Evolutionary conservation across 2,888 invertebrate species (phyloP).

Genomic region (Coenonympha glycerion): DNA sequence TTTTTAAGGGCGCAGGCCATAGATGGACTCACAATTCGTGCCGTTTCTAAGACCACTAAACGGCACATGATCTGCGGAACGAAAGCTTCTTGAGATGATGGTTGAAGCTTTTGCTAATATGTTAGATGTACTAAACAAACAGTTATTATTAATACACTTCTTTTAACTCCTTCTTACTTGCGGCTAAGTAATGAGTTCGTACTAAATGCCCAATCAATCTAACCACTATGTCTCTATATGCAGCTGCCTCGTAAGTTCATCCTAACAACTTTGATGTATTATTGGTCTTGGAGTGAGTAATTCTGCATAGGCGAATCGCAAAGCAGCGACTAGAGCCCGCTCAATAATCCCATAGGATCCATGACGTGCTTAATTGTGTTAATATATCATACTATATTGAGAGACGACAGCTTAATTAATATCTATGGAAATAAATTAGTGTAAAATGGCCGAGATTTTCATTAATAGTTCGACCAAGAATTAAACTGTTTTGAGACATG

Average conservation of each 20-base stretch:
- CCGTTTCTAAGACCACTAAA: too few species aligned
- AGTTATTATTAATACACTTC: too few species aligned
- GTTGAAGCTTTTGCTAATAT: too few species aligned
- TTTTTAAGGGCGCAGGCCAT: too few species aligned
- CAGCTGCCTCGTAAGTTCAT: slow-evolving; percentile 3
- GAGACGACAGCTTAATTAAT: neutral
- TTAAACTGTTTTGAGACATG: too few species aligned
- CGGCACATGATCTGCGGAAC: too few species aligned
- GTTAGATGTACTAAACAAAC: too few species aligned
- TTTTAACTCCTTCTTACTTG: neutral
- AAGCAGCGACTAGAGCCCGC: slow-evolving; percentile 16
- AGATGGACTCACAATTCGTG: too few species aligned
- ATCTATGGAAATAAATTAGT: neutral
- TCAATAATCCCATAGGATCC: slow-evolving; percentile 29
- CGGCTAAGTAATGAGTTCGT: neutral
- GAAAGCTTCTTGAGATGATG: too few species aligned
- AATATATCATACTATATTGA: slow-evolving; percentile 26
- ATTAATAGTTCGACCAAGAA: too few species aligned
- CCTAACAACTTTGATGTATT: slow-evolving; percentile 11
- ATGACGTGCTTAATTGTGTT: slow-evolving; percentile 28
- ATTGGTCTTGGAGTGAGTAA: slow-evolving; percentile 21
- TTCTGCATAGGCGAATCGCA: slow-evolving; percentile 19
- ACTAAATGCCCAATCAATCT: neutral
- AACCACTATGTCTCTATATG: slow-evolving; percentile 1
- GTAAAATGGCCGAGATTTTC: too few species aligned